Evolutionary conservation across 2,113 vertebrate genomes (phyloP).

Genomic region (Panthera tigris): DNA sequence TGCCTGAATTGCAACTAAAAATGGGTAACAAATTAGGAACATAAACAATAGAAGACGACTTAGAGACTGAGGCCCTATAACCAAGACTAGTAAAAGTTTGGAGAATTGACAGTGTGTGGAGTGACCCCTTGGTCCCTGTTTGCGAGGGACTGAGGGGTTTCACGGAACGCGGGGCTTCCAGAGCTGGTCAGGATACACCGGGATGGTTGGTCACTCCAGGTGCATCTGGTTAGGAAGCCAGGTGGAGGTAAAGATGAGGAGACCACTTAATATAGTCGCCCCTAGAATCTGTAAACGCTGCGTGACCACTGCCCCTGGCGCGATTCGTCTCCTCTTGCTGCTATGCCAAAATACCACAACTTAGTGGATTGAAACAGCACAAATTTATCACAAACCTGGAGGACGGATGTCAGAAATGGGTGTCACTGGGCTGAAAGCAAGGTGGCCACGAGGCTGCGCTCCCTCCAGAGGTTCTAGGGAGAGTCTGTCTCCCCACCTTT

Average conservation of each 20-base stretch:
- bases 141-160: neutral
- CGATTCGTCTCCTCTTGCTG: neutral
- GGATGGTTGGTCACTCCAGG: neutral
- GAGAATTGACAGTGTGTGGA: neutral
- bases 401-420: neutral
- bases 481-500: neutral
- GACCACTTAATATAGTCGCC: neutral
- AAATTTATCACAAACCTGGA: neutral
- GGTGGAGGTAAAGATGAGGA: neutral
- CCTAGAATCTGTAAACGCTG: neutral
- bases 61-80: neutral
- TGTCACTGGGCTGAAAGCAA: neutral
- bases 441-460: neutral
- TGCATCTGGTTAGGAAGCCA: neutral
- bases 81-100: neutral
- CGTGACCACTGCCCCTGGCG: neutral
- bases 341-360: neutral
- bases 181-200: neutral
- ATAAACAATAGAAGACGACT: slow-evolving; percentile 20
- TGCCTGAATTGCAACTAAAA: slow-evolving; percentile 17
- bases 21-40: neutral
- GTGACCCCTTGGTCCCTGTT: neutral
- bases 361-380: neutral
- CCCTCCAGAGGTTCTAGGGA: neutral
- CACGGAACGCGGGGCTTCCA: neutral